Conservation (phyloP, 1,140 invertebrate species). For the Neodiprion pinetum region DNA sequence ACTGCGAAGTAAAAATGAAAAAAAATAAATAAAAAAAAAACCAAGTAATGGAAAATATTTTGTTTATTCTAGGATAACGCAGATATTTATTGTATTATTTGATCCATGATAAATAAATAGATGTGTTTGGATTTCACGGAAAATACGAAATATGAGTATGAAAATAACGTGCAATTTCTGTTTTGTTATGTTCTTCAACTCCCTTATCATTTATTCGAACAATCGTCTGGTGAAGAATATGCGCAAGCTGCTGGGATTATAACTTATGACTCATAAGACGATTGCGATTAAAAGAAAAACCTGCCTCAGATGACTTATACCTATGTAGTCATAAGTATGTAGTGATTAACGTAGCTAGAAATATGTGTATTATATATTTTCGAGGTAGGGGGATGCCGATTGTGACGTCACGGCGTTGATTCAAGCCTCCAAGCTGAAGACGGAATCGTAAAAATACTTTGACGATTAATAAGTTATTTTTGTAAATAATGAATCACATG, state of each 20-base stretch:
- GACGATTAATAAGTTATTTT: slow-evolving; percentile 5
- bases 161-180: slow-evolving; percentile 1
- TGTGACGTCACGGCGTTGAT: too few relatives aligned
- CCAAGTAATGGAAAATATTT: slow-evolving; percentile 47
- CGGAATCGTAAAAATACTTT: too few relatives aligned
- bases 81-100: slow-evolving; percentile 55
- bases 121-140: slow-evolving; percentile 32
- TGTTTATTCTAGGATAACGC: slow-evolving; percentile 53
- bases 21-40: background rate
- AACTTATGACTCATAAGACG: background rate
- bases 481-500: slow-evolving; percentile 5
- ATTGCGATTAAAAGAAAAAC: slow-evolving; percentile 10
- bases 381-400: too few relatives aligned
- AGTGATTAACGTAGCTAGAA: too few relatives aligned
- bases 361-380: too few relatives aligned
- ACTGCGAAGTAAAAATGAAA: background rate
- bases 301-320: too few relatives aligned
- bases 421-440: too few relatives aligned
- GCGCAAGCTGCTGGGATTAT: slow-evolving; percentile 6
- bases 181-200: slow-evolving; percentile 12
- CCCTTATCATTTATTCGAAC: slow-evolving; percentile 10
- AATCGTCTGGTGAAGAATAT: background rate
- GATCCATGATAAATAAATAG: slow-evolving; percentile 48
- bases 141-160: slow-evolving; percentile 4
- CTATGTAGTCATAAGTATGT: too few relatives aligned